These are phyloP conservation scores for Helostoma temminkii DNA, from an alignment of 2,797 vertebrate genomes.

Conservation along the genomic window DNA sequence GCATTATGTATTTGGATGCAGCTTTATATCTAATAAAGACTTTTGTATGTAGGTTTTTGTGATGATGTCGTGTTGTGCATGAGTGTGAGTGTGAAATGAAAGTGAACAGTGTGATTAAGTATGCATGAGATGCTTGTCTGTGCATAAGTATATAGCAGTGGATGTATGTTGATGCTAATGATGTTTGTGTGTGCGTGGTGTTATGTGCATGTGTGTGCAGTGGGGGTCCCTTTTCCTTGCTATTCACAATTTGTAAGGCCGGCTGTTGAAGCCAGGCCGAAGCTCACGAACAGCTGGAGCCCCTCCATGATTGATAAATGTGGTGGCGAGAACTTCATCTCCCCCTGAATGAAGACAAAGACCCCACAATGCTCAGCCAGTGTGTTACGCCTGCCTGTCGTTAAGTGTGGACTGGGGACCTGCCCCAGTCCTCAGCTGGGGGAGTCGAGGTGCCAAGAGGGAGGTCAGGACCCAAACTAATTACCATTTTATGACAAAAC, in stretches of 20 bases:
- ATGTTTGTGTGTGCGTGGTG: conserved; percentile 43
- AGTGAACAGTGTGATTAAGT: conserved; percentile 41
- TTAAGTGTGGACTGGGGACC: conserved; percentile 96
- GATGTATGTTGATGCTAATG: conserved; percentile 55
- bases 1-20: conserved; percentile 51
- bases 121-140: conserved; percentile 9
- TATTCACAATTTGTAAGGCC: conserved; percentile 99
- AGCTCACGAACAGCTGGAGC: conserved; percentile 99
- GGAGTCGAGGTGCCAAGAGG: conserved; percentile 90
- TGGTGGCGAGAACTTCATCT: conserved; percentile 96
- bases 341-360: conserved; percentile 99
- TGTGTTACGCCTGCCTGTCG: conserved; percentile 96
- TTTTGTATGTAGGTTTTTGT: conserved; percentile 22
- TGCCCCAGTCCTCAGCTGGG: conserved; percentile 95
- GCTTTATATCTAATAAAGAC: conserved; percentile 41
- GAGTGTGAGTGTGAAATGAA: conserved; percentile 27
- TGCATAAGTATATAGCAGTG: conserved; percentile 15
- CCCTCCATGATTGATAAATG: conserved; percentile 99
- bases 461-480: conserved; percentile 93
- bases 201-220: conserved; percentile 9
- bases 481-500: conserved; percentile 88
- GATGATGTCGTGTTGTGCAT: neutral
- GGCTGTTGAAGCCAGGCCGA: conserved; percentile 96
- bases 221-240: conserved; percentile 87
- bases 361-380: conserved; percentile 93